Evolutionary conservation across 2,797 vertebrate species (phyloP).

Genomic region (Enteromius fasciolatus): DNA sequence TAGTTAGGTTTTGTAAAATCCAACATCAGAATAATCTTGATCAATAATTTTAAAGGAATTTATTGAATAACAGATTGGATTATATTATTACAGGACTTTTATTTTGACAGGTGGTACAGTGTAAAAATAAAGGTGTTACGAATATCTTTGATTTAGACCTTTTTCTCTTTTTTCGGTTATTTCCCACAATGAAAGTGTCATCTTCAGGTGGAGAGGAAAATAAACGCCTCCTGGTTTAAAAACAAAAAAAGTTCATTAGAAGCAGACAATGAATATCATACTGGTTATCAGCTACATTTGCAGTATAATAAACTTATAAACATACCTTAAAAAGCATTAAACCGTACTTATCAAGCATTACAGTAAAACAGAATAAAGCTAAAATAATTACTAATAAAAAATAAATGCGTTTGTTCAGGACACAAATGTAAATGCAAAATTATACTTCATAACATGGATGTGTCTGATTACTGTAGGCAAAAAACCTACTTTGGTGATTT

Average conservation of each 20-base stretch:
- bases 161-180: background rate
- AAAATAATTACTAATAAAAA: no score
- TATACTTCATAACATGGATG: background rate
- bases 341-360: background rate
- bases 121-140: background rate
- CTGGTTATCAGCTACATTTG: background rate
- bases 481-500: background rate
- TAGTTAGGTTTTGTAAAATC: background rate
- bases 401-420: no score
- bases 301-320: background rate
- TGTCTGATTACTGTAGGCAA: background rate
- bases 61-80: background rate
- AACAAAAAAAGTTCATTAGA: background rate
- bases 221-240: background rate
- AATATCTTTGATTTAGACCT: slow-evolving; percentile 5
- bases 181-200: background rate
- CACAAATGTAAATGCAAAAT: background rate
- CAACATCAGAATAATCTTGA: background rate
- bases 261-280: background rate
- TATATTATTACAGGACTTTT: background rate
- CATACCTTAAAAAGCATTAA: no score
- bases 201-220: background rate
- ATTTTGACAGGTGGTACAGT: background rate
- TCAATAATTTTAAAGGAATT: background rate
- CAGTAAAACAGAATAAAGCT: background rate